Percentiles rank a stretch among this genome's conserved stretches.
Evolutionary conservation across 2,113 vertebrate genomes (phyloP).

Genomic region (Rhinolophus ferrumequinum): DNA sequence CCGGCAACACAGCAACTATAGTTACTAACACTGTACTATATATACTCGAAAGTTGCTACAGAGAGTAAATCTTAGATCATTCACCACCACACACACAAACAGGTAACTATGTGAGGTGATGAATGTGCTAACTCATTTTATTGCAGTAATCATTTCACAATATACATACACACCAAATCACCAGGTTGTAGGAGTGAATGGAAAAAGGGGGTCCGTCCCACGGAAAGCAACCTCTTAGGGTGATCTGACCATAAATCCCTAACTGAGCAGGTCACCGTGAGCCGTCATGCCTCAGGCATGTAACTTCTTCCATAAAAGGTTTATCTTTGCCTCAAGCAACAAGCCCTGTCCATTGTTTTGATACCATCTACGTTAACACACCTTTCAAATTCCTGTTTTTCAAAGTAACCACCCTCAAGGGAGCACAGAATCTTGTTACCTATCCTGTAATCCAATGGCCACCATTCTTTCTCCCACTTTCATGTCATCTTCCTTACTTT

Average conservation of each 20-base stretch:
- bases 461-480: neutral
- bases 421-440: neutral
- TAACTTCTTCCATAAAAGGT: neutral
- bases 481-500: neutral
- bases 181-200: too few relatives aligned
- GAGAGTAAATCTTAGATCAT: neutral
- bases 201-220: neutral
- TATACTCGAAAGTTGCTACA: neutral
- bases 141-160: neutral
- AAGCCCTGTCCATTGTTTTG: neutral
- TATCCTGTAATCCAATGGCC: neutral
- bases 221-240: neutral
- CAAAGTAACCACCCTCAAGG: neutral
- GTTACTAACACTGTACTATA: neutral
- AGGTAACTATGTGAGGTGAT: neutral
- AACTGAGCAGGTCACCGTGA: neutral
- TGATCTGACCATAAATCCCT: neutral
- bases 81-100: neutral
- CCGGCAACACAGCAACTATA: neutral
- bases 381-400: neutral
- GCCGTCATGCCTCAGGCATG: neutral
- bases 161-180: neutral
- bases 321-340: neutral
- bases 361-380: neutral
- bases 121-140: neutral